Base-by-base conservation (phyloP, 2,797 vertebrate species). In the Danio albolineatus region DNA sequence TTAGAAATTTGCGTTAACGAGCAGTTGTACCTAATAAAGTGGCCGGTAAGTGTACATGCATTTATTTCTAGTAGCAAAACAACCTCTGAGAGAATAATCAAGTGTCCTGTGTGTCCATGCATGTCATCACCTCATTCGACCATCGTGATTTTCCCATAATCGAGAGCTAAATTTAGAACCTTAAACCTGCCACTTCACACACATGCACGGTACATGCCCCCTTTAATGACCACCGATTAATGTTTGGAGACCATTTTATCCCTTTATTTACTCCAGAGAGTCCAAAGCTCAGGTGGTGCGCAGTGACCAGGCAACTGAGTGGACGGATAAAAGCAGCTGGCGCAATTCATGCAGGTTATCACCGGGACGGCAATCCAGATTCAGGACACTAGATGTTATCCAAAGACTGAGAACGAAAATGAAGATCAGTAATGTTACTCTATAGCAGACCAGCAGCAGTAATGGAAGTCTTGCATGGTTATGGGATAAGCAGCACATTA, bases 381-480 rank as follows among this genome's bases (percentile, higher is more conserved):
- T 65, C 49, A 56, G 43, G 19, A 54, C 38, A 8, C 17, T 54
- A 9, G 1, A 39, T 8, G 7, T 17, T 21, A 49, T 49, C 10
- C 10, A 43, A 62, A 51, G 8, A 38, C 73, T n/a, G 38, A 44
- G 9, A 76, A 28, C 53, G 43, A 19, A 5, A 71, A 65, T 36
- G 17, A 76, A 17, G 6, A 44, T 59, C 13, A 3, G 5, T 28
- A 59, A 73, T 28, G 21, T 13, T 57, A 53, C 54, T 59, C 51
- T 70, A 54, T 14, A 53, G 54, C 57, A 38, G 56, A 51, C 49
- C 9, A 4, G n/a, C n/a, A n/a, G n/a, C n/a, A n/a, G 41, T 65
- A 76, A 96, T 96, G 95, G 88, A 96, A 1, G 5, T 82, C 75
- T 91, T 96, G 59, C 93, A 96, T 0, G 88, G 93, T 10, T 53